These are phyloP conservation scores for Chaunax sp. DNA, from an alignment of 2,797 vertebrate genomes.

Conservation along the genomic window DNA sequence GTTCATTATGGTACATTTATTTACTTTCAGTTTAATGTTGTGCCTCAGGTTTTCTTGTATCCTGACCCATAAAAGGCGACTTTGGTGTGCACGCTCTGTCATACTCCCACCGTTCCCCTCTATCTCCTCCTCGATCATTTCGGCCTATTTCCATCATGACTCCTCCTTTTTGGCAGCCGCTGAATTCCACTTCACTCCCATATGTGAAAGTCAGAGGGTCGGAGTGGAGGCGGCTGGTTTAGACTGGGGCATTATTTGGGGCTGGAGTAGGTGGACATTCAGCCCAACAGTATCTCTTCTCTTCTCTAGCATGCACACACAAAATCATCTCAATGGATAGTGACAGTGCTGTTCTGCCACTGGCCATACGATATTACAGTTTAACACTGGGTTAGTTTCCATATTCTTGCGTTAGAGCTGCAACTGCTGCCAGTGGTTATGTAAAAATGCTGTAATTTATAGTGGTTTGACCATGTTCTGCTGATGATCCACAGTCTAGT, in stretches of 20 bases:
- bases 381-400: constrained; percentile 80
- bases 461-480: constrained; percentile 76
- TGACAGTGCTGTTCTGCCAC: constrained; percentile 76
- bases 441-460: constrained; percentile 80
- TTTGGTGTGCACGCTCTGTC: constrained; percentile 42
- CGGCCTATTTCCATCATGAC: constrained; percentile 78
- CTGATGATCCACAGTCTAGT: constrained; percentile 82
- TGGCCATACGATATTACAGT: constrained; percentile 76
- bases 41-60: constrained; percentile 34
- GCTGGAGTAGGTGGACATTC: constrained; percentile 71
- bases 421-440: constrained; percentile 79
- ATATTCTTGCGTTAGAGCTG: constrained; percentile 77
- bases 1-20: constrained; percentile 47
- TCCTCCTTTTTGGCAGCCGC: constrained; percentile 74
- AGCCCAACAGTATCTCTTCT: constrained; percentile 51
- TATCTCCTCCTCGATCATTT: constrained; percentile 76
- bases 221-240: constrained; percentile 71
- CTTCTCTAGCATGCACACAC: constrained; percentile 13
- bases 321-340: constrained; percentile 74
- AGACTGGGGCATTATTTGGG: constrained; percentile 74
- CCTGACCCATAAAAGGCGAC: constrained; percentile 52
- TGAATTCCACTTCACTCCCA: constrained; percentile 78
- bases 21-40: constrained; percentile 42
- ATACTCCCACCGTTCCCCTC: constrained; percentile 47
- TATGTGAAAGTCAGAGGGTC: constrained; percentile 78